Percentiles rank a stretch among this genome's conserved stretches.
phyloP scores from a whole-genome alignment of 2,888 invertebrate species.

The Caenorhabditis wallacei region DNA sequence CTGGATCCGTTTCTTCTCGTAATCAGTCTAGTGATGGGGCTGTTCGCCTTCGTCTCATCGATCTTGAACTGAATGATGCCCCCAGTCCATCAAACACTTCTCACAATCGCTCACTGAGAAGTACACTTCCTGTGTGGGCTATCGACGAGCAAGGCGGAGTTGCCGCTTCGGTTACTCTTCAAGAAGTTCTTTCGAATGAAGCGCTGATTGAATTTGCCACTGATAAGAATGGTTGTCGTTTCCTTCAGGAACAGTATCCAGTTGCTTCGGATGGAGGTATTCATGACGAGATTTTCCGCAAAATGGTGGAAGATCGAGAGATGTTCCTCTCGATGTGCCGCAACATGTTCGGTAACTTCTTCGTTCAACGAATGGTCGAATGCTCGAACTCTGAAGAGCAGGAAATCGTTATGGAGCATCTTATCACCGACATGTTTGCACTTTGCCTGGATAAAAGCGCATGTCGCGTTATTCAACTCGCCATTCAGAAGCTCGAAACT shows the following conservation, averaged over 20 bases:
- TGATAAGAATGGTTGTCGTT: constrained; percentile 71
- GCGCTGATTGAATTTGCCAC: constrained; percentile 65
- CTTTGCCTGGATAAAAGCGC: constrained; percentile 78
- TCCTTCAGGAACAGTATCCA: constrained; percentile 64
- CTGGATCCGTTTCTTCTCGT: constrained; percentile 10
- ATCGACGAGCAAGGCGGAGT: constrained; percentile 60
- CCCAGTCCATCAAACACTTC: constrained; percentile 29
- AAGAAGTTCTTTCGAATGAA: constrained; percentile 53
- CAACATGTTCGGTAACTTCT: constrained; percentile 78
- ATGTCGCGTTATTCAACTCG: constrained; percentile 81
- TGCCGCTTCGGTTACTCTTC: constrained; percentile 38
- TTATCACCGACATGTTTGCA: constrained; percentile 66
- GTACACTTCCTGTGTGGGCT: constrained; percentile 67
- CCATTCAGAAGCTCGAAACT: constrained; percentile 67
- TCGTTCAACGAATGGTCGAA: constrained; percentile 74
- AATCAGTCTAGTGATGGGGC: background rate
- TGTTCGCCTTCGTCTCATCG: constrained; percentile 52
- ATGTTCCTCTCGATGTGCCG: constrained; percentile 67
- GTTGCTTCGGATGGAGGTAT: constrained; percentile 38
- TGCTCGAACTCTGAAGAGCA: constrained; percentile 61
- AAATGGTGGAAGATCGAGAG: constrained; percentile 59
- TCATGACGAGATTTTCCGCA: constrained; percentile 58
- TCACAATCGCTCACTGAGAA: constrained; percentile 30
- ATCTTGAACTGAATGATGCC: constrained; percentile 32
- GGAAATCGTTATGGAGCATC: constrained; percentile 58